Conservation (phyloP, 2,797 vertebrate species). For the Fratercula arctica region DNA sequence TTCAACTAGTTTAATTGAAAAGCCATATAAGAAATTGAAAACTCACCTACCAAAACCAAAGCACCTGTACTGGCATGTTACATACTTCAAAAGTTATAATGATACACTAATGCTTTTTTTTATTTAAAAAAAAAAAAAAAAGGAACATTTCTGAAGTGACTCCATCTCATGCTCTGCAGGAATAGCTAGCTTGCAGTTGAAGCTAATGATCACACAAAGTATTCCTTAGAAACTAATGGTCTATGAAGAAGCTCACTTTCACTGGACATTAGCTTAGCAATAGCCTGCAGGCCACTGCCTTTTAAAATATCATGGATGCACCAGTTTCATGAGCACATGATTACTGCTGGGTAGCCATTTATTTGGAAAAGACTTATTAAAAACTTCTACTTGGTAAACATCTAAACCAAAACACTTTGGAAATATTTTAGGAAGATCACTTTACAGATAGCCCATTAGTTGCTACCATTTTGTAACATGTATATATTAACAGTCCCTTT, state of each 20-base stretch:
- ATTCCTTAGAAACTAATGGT: not conserved
- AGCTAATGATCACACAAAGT: not conserved
- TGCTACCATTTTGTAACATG: not conserved
- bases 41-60: not conserved
- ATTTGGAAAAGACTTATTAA: not conserved
- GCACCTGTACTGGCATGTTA: not conserved
- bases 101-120: not conserved
- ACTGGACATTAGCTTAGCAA: not conserved
- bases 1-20: not conserved
- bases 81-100: not conserved
- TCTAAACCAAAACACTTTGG: not conserved
- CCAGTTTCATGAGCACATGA: not conserved
- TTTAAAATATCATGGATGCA: constrained; percentile 1
- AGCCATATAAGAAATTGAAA: not conserved
- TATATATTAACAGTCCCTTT: not conserved
- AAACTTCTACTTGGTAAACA: not conserved
- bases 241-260: not conserved
- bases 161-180: not conserved
- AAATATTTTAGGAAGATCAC: not conserved
- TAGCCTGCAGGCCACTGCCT: constrained; percentile 7
- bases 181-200: not conserved
- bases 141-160: not conserved
- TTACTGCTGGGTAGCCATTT: constrained; percentile 41
- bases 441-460: not conserved
- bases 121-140: not conserved